These are phyloP conservation scores for Drosophila asahinai DNA, from an alignment of 1,140 invertebrate genomes.

Conservation along the genomic window DNA sequence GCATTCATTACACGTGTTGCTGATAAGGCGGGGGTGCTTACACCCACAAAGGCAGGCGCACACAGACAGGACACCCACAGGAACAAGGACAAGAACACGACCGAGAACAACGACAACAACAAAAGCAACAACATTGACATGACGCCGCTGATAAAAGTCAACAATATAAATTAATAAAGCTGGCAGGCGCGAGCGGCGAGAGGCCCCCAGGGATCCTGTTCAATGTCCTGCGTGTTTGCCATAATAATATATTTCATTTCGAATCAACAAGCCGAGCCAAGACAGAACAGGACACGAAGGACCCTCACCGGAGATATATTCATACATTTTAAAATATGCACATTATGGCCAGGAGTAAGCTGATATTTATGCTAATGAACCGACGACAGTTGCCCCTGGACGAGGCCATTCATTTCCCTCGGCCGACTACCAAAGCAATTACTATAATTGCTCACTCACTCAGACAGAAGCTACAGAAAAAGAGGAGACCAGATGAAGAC, in stretches of 20 bases:
- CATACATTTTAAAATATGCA: constrained; percentile 75
- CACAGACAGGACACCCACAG: constrained; percentile 8
- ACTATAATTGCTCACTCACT: constrained; percentile 73
- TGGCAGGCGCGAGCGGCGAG: constrained; percentile 61
- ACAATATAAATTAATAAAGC: constrained; percentile 84
- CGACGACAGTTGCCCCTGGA: constrained; percentile 56
- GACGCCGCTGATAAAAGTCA: constrained; percentile 78
- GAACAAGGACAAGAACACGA: constrained; percentile 18
- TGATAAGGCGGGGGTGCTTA: constrained; percentile 58
- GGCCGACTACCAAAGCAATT: constrained; percentile 68
- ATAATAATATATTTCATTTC: constrained; percentile 82
- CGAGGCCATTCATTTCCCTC: constrained; percentile 58
- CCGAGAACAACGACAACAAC: neutral
- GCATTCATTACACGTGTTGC: constrained; percentile 84
- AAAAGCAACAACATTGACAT: constrained; percentile 56
- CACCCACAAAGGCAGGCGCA: neutral
- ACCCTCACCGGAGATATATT: constrained; percentile 39
- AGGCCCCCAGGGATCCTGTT: constrained; percentile 55
- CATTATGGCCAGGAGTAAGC: constrained; percentile 78
- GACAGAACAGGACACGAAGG: constrained; percentile 17
- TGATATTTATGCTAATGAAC: constrained; percentile 82
- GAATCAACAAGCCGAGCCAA: constrained; percentile 73
- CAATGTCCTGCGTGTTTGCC: constrained; percentile 76
- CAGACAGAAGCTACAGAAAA: neutral
- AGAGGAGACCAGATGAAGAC: neutral